A percentile compares a stretch with the other conserved stretches of the same genome.
Evolutionary conservation across 2,113 vertebrate species (phyloP).

Genomic region (Rhabdornis inornatus): DNA sequence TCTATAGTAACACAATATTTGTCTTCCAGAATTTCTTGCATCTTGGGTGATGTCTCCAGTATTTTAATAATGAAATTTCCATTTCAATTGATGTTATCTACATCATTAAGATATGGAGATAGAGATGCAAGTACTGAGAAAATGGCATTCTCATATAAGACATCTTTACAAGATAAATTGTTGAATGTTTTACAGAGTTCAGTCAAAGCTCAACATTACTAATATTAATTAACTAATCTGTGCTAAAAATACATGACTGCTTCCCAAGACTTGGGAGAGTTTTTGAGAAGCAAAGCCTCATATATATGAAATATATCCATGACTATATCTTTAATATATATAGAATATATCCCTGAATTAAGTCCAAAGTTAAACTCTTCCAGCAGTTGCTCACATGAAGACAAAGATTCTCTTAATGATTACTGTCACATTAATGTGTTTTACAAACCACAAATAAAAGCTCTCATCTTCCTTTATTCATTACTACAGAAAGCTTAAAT

Average conservation of each 20-base stretch:
- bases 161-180: not conserved
- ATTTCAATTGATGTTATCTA: not conserved
- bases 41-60: not conserved
- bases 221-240: not conserved
- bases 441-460: not conserved
- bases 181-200: not conserved
- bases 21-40: not conserved
- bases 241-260: not conserved
- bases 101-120: not conserved
- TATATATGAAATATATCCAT: not conserved
- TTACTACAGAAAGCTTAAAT: conserved; percentile 35
- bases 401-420: not conserved
- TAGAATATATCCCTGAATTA: not conserved
- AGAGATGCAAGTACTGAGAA: not conserved
- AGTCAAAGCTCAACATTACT: not conserved
- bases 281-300: not conserved
- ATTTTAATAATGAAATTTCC: not conserved
- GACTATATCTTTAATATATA: not conserved
- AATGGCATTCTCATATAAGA: not conserved
- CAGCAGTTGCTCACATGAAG: not conserved
- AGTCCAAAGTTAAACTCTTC: not conserved
- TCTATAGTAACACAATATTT: not conserved
- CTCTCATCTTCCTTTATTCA: not conserved
- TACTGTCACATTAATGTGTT: not conserved
- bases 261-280: not conserved